Evolutionary conservation across 1,140 invertebrate species (phyloP), one percentile per base, ranked within the genome.

Genomic region (Drosophila orosa): DNA sequence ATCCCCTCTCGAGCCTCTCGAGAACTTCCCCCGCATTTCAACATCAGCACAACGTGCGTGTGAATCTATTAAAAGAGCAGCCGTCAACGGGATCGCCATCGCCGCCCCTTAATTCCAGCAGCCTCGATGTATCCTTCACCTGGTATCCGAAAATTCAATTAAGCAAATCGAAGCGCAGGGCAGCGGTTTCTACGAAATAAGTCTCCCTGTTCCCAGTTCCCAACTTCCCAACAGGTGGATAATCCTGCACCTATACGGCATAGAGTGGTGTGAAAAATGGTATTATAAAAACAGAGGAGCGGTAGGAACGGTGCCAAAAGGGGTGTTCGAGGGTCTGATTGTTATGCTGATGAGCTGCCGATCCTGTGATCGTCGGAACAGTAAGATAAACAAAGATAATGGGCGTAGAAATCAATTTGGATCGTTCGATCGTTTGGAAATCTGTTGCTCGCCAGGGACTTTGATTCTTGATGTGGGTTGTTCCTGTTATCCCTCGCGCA

Each of bases 141-240:
- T 73, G 61, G 54, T 37, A 50, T 44, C 55, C 75, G 52, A 52
- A 83, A 82, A 83, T 85, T 85, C 78, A 86, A 85, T 85, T 85
- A 85, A 86, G 82, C 60, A 85, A 85, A 85, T 78, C 81, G 81
- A 84, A 72, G 50, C 76, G 56, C 63, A 83, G 65, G 37, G 81
- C 47, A 65, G 45, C 72, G 63, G 63, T 80, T 85, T 85, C 82
- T 66, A 81, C 74, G 81, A 85, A 85, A 80, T 69, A 58, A 45
- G 59, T 62, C 40, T 58, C 35, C 52, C 25, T 9, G 7, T 22
- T 60, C 17, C n/a, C n/a, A n/a, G n/a, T n/a, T n/a, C n/a, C n/a
- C n/a, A n/a, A n/a, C n/a, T n/a, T n/a, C n/a, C 31, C 12, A 62
- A 66, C 65, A 68, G 65, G 65, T 66, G 65, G 55, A 63, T 63